A percentile compares a stretch with the other conserved stretches of the same genome.
phyloP scores from a whole-genome alignment of 2,888 invertebrate genomes.

The Tillus elongatus region DNA sequence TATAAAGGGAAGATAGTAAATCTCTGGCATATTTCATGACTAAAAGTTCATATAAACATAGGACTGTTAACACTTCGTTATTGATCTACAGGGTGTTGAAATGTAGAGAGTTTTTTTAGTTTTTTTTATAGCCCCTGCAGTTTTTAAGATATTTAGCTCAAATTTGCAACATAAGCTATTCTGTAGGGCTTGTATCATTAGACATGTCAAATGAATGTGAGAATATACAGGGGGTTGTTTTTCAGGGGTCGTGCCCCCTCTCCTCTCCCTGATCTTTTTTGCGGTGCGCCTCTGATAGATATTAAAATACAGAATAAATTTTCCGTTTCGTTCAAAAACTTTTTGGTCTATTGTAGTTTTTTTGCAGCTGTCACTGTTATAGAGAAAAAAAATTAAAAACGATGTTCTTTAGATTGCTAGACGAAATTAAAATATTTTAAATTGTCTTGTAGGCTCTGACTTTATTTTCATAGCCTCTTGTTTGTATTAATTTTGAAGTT shows the following conservation, averaged over 20 bases:
- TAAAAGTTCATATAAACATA: conserved; percentile 1
- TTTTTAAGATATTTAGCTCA: too few species aligned
- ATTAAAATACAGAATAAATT: neutral
- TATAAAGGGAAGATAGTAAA: neutral
- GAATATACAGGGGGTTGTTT: conserved; percentile 1
- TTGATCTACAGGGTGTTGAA: conserved; percentile 3
- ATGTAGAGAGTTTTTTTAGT: neutral
- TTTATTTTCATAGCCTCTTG: too few species aligned
- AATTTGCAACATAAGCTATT: too few species aligned
- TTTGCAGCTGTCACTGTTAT: too few species aligned
- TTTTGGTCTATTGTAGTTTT: conserved; percentile 1
- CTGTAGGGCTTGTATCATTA: too few species aligned
- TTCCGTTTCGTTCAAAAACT: conserved; percentile 3
- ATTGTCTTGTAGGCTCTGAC: too few species aligned
- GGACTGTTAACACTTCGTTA: neutral
- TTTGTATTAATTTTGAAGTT: too few species aligned
- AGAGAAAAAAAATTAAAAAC: too few species aligned
- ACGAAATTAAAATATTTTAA: too few species aligned
- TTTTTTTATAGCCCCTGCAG: too few species aligned
- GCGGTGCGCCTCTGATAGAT: conserved; percentile 2
- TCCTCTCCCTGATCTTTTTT: conserved; percentile 2
- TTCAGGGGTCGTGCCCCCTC: conserved; percentile 2
- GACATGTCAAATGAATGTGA: neutral
- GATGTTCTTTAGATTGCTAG: too few species aligned
- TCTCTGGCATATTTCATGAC: conserved; percentile 1